Evolutionary conservation across 1,140 invertebrate genomes (phyloP), one percentile per base, ranked within the genome.

Genomic region (Meloidogyne hapla): DNA sequence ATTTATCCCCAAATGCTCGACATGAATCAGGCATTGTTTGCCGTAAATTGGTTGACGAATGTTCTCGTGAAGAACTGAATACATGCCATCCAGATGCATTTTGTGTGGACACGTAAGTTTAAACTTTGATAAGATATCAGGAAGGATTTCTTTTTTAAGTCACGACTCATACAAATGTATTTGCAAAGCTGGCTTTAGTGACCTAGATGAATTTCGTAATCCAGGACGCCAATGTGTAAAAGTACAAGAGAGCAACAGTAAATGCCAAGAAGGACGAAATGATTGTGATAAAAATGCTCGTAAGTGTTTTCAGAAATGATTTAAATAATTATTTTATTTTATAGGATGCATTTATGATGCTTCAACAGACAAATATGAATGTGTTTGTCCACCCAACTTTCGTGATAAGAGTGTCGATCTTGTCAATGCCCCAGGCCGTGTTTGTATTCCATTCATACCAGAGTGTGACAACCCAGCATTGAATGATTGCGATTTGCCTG

Each of bases 371-470:
- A 73, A 73, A 33, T 63, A 56, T 38, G 71, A 73, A 38, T 85
- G 84, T 72, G 74, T 82, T 28, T 85, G 84, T 45, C 83, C 85
- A 21, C 77, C 83, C 9, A 84, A 79, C 13, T 87, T 83, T 79
- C 72, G 63, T n/a, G 83, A 85, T 67, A 85, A 83, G 65, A 81
- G 81, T 63, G 82, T 84, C 21, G 80, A 85, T 62, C 69, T 70
- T 38, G 77, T 71, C 61, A 65, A 56, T 28, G 62, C 76, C n/a
- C 84, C 84, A n/a, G 84, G 85, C 61, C 64, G 85, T 23, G 76
- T 86, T n/a, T 86, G 85, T 45, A 87, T 86, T 72, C 86, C 86
- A 78, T 82, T 86, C 15, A 86, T 87, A 68, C 86, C 85, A 12
- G 85, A 87, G 62, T 87, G 85, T 62, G 84, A 86, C 66, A 86